These are phyloP conservation scores for Mastomys coucha DNA, from an alignment of 2,113 vertebrate species.

Conservation along the genomic window DNA sequence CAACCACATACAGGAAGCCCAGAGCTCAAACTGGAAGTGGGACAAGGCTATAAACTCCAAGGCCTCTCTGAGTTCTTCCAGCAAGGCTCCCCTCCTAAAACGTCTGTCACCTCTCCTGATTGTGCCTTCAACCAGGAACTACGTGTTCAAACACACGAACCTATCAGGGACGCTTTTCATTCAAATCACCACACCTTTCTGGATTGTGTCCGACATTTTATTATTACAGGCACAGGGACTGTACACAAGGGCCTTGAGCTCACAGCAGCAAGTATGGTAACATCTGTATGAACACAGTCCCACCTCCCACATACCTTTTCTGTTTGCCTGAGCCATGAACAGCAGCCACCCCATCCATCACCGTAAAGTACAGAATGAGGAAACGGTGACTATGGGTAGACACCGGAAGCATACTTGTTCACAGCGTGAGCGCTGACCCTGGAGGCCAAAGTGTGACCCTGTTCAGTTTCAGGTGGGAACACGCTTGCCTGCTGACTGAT, in stretches of 20 bases:
- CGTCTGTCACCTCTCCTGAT: background rate
- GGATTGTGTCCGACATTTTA: background rate
- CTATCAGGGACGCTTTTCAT: background rate
- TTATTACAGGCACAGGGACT: background rate
- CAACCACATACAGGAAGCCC: background rate
- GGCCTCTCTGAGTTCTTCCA: too few species aligned
- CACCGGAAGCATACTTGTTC: background rate
- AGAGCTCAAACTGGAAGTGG: background rate
- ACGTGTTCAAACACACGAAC: background rate
- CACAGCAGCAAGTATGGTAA: fast-evolving
- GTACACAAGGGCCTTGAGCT: background rate
- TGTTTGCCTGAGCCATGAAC: background rate
- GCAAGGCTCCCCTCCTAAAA: background rate
- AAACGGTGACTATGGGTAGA: background rate
- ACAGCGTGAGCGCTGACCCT: background rate
- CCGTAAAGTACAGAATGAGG: background rate
- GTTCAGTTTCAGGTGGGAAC: background rate
- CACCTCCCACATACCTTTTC: background rate
- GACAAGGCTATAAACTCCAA: background rate
- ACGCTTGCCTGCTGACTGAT: fast-evolving
- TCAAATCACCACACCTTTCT: background rate
- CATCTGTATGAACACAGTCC: too few species aligned
- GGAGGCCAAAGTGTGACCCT: background rate
- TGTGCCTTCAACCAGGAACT: background rate
- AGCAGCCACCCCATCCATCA: background rate